Evolutionary conservation across 2,888 invertebrate genomes (phyloP).

Genomic region (Scaptomyza reducta): DNA sequence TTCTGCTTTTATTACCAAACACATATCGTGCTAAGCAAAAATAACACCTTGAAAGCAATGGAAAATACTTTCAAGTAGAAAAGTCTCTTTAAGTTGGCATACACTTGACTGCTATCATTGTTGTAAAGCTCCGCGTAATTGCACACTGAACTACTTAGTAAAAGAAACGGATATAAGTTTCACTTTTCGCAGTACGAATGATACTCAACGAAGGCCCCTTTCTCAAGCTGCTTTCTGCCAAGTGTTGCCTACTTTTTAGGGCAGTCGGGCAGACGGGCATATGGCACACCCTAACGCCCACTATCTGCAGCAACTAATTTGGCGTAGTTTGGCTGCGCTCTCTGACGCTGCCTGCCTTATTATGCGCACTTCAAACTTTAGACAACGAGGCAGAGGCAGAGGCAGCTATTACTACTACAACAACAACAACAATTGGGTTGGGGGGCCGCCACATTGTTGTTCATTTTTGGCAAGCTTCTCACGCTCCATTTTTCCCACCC

Average conservation of each 20-base stretch:
- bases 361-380: conserved; percentile 80
- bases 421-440: conserved; percentile 27
- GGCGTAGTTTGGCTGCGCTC: conserved; percentile 51
- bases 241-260: conserved; percentile 55
- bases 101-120: conserved; percentile 14
- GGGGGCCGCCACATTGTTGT: conserved; percentile 64
- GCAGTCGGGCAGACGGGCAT: not conserved
- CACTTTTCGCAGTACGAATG: conserved; percentile 60
- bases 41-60: conserved; percentile 6
- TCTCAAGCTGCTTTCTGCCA: conserved; percentile 9
- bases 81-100: not conserved
- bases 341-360: conserved; percentile 64
- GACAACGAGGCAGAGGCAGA: conserved; percentile 60
- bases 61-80: not conserved
- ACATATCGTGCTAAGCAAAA: conserved; percentile 2
- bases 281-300: conserved; percentile 36
- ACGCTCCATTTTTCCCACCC: conserved; percentile 22
- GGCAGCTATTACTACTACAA: conserved; percentile 17
- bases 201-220: conserved; percentile 3
- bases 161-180: conserved; percentile 58
- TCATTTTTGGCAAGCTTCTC: conserved; percentile 69
- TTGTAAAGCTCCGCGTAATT: conserved; percentile 12
- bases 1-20: not conserved
- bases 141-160: conserved; percentile 30
- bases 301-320: conserved; percentile 73